Base-by-base conservation (phyloP, 2,113 vertebrate genomes). In the Gopherus evgoodei region DNA sequence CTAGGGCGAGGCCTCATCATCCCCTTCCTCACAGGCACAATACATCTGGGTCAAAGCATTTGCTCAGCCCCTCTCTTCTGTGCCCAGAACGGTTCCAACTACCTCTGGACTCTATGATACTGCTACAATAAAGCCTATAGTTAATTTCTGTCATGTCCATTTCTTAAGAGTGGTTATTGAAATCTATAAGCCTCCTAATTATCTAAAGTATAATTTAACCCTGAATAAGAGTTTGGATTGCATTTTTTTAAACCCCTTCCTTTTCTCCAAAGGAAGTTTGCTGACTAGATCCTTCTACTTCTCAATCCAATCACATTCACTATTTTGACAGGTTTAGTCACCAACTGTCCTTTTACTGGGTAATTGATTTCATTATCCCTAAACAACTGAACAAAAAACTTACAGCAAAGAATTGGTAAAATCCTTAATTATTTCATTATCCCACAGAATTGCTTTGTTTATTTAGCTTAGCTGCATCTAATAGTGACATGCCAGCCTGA, bases 31-130 rank as follows among this genome's bases (percentile, higher is more conserved):
- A 42, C 16, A 38, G 53, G 56, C 38, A 62, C 49, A 57, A 49
- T 1, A 14, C 54, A 83, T 29, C 27, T 42, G 57, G 85, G 5
- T 21, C 69, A 78, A 10, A 14, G 1, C 0, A 0, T 42, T 44
- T n/a, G 14, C 53, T 88, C 69, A 80, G 6, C 8, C 53, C 21
- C 53, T 52, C 42, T 84, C 75, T 72, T 87, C 65, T 38, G 21
- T 27, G 53, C 50, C 5, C 42, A 47, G 69, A 82, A 75, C 47
- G 80, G 62, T n/a, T 88, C 44, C 82, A n/a, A 35, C 5, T 76
- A 82, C 38, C 79, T 65, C 22, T 38, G 62, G 38, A 17, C 38
- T 83, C 29, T 81, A n/a, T 44, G 59, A 56, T 29, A 75, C 9
- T 81, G 38, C 42, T 83, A 89, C 24, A 78, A 44, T 38, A 91